phyloP scores from a whole-genome alignment of 2,888 invertebrate species.

The Rhagium mordax region DNA sequence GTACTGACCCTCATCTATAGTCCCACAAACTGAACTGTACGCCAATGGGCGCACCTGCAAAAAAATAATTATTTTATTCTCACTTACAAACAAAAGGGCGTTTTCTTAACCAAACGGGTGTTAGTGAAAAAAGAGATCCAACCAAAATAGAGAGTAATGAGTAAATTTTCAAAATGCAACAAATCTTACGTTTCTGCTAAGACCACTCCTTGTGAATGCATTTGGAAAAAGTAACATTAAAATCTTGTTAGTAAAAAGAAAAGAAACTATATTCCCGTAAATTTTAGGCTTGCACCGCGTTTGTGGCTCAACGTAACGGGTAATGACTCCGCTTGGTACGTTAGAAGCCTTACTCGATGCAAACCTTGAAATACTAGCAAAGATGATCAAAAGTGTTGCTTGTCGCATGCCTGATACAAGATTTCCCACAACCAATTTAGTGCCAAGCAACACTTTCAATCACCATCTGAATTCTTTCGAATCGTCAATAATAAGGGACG shows the following conservation, averaged over 20 bases:
- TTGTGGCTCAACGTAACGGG: no score
- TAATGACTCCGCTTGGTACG: neutral
- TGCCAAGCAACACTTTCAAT: neutral
- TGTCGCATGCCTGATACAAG: neutral
- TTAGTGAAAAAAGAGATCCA: neutral
- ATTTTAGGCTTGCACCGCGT: no score
- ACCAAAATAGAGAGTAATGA: neutral
- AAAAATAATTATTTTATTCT: slow-evolving; percentile 30
- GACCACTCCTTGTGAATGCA: neutral
- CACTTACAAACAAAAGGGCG: neutral
- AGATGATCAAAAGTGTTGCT: neutral
- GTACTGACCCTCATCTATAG: slow-evolving; percentile 47
- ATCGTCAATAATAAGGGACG: no score
- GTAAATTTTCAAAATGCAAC: neutral
- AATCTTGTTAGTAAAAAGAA: neutral
- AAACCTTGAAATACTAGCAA: neutral
- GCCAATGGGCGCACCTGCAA: slow-evolving; percentile 47
- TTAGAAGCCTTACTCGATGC: neutral
- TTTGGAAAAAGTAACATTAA: neutral
- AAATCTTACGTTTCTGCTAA: neutral
- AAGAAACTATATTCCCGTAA: neutral
- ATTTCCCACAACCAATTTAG: neutral
- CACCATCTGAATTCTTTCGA: neutral
- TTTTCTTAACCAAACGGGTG: no score
- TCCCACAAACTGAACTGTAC: slow-evolving; percentile 45